Evolutionary conservation across 2,113 vertebrate species (phyloP), one percentile per base, ranked within the genome.

Genomic region (Hippocampus guttulatus): DNA sequence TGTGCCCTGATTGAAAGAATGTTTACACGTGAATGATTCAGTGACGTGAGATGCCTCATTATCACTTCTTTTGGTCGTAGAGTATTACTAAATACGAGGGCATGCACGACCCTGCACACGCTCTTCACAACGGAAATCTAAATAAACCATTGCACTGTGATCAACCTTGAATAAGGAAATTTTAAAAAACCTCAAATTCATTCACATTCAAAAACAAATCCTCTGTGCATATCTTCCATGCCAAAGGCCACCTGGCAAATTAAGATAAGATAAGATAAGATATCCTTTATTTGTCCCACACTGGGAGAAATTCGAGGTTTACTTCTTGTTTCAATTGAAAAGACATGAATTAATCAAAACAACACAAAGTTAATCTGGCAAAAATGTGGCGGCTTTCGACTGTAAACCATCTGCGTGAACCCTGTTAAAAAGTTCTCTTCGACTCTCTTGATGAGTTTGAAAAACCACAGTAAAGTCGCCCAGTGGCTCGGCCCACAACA

Each of bases 171-270:
- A 58, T 30, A 58, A 16, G 25, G 25, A 1, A 27, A 27, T 27
- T 27, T 27, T 27, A 6, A 38, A 38, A 57, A 57, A n/a, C 23
- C 14, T 30, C 14, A 33, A 8, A 16, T 60, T 33, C 2, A 60
- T 27, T 60, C 16, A 14, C 30, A 68, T 40, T 73, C 30, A 65
- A 67, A 70, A 58, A 68, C 64, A 52, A n/a, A 45, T 27, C 27
- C 27, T 38, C 64, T 18, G 73, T 67, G 78, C 79, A 81, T 75
- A 68, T 87, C 79, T 84, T 89, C 73, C 74, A 79, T 85, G 88
- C 90, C 87, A 87, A 88, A 90, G 82, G 85, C 87, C 91, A 92
- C 91, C 89, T 92, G 90, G 90, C 49, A 87, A 89, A n/a, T n/a
- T n/a, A n/a, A n/a, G n/a, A n/a, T n/a, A n/a, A n/a, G n/a, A n/a